These are phyloP conservation scores for Heteropelma amictum DNA, from an alignment of 2,888 invertebrate genomes.

Conservation along the genomic window DNA sequence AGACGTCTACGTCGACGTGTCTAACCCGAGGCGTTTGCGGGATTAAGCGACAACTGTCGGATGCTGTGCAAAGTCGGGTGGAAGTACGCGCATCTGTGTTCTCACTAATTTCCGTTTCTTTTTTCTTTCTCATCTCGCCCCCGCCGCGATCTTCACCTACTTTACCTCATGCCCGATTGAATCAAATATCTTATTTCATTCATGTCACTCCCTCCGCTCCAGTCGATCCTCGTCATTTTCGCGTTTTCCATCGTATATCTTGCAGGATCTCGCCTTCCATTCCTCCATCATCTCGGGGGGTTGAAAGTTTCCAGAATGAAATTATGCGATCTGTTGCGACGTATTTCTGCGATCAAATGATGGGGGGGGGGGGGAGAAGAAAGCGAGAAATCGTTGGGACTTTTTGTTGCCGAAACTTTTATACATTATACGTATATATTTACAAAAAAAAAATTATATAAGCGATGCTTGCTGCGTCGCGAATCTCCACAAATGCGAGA, in stretches of 20 bases:
- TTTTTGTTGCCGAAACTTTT: constrained; percentile 5
- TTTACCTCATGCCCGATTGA: neutral
- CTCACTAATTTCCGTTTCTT: constrained; percentile 51
- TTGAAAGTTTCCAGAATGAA: constrained; percentile 30
- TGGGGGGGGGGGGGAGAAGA: constrained; percentile 29
- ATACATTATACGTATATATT: neutral
- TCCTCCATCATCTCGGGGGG: neutral
- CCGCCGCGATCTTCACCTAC: too few relatives aligned
- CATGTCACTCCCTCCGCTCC: neutral
- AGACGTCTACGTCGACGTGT: constrained; percentile 52
- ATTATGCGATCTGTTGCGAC: constrained; percentile 25
- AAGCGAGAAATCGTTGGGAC: constrained; percentile 22
- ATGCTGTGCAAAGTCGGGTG: constrained; percentile 34
- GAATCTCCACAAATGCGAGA: neutral
- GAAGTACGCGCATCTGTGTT: constrained; percentile 49
- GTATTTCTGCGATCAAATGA: constrained; percentile 50
- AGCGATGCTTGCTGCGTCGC: neutral
- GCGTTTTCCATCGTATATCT: neutral
- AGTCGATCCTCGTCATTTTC: neutral
- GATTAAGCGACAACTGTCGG: constrained; percentile 66
- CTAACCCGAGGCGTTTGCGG: constrained; percentile 59
- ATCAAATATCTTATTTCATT: neutral
- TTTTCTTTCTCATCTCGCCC: too few relatives aligned
- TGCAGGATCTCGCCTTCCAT: constrained; percentile 15
- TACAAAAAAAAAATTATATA: too few relatives aligned